Base-by-base conservation (phyloP, 2,113 vertebrate genomes). In the Enhydra lutris region DNA sequence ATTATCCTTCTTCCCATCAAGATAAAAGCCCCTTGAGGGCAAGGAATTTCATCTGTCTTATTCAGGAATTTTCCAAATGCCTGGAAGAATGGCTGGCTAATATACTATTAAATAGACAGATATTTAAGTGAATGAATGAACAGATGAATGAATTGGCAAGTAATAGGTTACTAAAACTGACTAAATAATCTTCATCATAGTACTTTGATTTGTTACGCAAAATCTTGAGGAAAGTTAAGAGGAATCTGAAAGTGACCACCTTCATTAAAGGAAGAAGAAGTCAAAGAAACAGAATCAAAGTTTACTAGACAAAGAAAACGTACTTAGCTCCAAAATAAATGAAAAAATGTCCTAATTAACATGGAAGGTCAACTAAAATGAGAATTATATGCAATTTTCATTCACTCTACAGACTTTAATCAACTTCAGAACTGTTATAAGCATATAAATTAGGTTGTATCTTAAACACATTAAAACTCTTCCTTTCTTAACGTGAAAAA, bases 361-460 rank as follows among this genome's bases (percentile, higher is more conserved):
- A 92, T 14, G 17, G 96, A 98, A 98, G 92, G 97, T 97, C 98
- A 98, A 97, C 92, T 69, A 91, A 93, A 98, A 98, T 98, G 94
- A 98, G 84, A 73, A 89, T 95, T 97, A 96, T 47, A 88, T 36
- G 26, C 29, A 95, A 97, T 97, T 98, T 98, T 95, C 94, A 92
- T 93, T 98, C 91, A 93, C 80, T 93, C 82, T 92, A 94, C 65
- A 97, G 92, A 97, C 93, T 97, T 98, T 96, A 98, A 88, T 97
- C 85, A 97, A 98, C 74, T 85, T 97, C 95, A 98, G 79, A 96
- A 83, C 76, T 34, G 3, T 92, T 96, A 61, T 78, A 97, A 97
- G 86, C 59, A 97, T 95, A 95, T n/a, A 98, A 96, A 98, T 97
- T 96, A 89, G 84, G 0, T 0, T 59, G 36, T 8, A 29, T 80